Evolutionary conservation across 2,888 invertebrate species (phyloP).

Genomic region (Sesia apiformis): DNA sequence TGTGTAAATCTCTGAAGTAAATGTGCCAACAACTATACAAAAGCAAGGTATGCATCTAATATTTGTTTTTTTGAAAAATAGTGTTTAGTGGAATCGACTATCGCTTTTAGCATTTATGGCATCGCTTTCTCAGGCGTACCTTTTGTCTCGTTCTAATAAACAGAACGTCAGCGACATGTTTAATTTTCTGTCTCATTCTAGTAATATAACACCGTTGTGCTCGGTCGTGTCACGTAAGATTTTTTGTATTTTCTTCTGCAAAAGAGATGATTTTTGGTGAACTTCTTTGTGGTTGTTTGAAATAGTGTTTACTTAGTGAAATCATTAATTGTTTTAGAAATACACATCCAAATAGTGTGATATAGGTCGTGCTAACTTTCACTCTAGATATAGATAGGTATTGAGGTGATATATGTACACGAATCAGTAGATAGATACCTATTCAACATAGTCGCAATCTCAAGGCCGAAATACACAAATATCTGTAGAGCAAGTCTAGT

Average conservation of each 20-base stretch:
- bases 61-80: slow-evolving; percentile 28
- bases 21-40: slow-evolving; percentile 69
- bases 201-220: slow-evolving; percentile 75
- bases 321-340: slow-evolving; percentile 7
- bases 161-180: slow-evolving; percentile 47
- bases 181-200: slow-evolving; percentile 61
- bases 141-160: slow-evolving; percentile 56
- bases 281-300: slow-evolving; percentile 29
- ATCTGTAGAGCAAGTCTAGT: slow-evolving; percentile 19
- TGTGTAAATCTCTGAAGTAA: slow-evolving; percentile 59
- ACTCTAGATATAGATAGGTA: slow-evolving; percentile 70
- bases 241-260: slow-evolving; percentile 64
- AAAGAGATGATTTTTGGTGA: slow-evolving; percentile 39
- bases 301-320: slow-evolving; percentile 2
- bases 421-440: slow-evolving; percentile 43
- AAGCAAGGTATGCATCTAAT: slow-evolving; percentile 55
- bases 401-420: slow-evolving; percentile 33
- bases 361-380: slow-evolving; percentile 71
- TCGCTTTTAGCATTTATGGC: slow-evolving; percentile 68
- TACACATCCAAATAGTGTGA: slow-evolving; percentile 25
- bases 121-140: slow-evolving; percentile 68
- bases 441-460: slow-evolving; percentile 67
- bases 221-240: slow-evolving; percentile 74
- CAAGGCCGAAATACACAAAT: slow-evolving; percentile 73
- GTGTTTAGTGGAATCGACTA: slow-evolving; percentile 35